Evolutionary conservation across 1,140 invertebrate species (phyloP).

Genomic region (Drosophila biarmipes): DNA sequence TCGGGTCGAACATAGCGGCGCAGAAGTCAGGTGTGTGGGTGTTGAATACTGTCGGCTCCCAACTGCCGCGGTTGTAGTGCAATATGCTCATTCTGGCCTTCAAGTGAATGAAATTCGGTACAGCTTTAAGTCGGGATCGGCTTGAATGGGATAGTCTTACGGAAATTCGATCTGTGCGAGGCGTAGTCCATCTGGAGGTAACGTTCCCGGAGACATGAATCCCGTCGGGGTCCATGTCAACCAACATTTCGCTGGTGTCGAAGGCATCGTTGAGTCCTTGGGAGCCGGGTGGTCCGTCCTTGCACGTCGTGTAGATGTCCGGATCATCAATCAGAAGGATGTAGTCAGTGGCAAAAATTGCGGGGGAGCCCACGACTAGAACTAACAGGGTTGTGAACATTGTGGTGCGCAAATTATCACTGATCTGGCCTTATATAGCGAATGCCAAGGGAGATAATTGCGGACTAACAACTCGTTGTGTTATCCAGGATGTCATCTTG

Average conservation of each 20-base stretch:
- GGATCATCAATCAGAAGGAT: neutral
- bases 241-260: neutral
- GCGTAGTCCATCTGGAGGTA: neutral
- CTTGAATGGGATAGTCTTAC: neutral
- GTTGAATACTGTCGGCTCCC: constrained; percentile 7
- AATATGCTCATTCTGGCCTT: neutral
- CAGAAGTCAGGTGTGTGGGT: neutral
- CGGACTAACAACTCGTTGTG: neutral
- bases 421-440: neutral
- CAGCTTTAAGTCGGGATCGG: neutral
- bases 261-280: neutral
- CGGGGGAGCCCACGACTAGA: neutral
- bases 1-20: neutral
- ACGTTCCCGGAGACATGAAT: constrained; percentile 2
- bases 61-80: constrained; percentile 2
- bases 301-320: neutral
- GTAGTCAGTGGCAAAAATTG: neutral
- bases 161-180: constrained; percentile 1
- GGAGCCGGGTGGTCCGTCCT: neutral
- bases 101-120: neutral
- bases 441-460: neutral
- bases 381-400: neutral
- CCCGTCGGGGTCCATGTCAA: neutral
- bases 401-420: neutral
- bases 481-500: neutral